phyloP scores from a whole-genome alignment of 2,888 invertebrate genomes.

The Fragum whitleyi region DNA sequence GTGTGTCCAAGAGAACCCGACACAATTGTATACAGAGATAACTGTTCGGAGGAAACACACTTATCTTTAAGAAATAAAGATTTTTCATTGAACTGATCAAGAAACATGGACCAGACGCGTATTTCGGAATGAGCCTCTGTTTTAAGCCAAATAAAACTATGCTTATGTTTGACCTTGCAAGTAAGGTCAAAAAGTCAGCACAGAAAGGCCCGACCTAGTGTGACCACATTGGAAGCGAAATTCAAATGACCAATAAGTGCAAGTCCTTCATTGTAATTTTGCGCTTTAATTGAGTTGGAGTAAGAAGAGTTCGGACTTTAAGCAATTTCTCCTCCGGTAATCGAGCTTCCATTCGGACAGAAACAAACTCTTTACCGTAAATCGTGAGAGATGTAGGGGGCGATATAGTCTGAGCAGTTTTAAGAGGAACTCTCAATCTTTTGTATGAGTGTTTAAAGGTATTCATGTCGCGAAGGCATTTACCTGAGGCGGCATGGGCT shows the following conservation, averaged over 20 bases:
- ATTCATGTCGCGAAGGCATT: constrained; percentile 7
- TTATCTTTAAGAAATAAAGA: constrained; percentile 30
- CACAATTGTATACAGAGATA: constrained; percentile 35
- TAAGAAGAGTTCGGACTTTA: constrained; percentile 19
- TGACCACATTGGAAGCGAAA: constrained; percentile 38
- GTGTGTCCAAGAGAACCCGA: constrained; percentile 11
- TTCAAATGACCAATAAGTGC: constrained; percentile 40
- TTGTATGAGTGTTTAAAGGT: constrained; percentile 18
- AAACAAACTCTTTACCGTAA: constrained; percentile 32
- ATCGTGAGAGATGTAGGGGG: constrained; percentile 35
- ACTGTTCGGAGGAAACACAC: not conserved
- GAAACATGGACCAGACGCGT: constrained; percentile 31
- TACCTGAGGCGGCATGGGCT: constrained; percentile 3
- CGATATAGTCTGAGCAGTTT: constrained; percentile 27
- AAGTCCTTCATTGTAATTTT: constrained; percentile 34
- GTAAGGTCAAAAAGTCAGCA: constrained; percentile 36
- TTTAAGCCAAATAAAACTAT: not conserved
- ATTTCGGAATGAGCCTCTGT: constrained; percentile 27
- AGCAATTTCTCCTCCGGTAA: constrained; percentile 46
- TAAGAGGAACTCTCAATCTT: constrained; percentile 31
- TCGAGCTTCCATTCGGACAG: constrained; percentile 37
- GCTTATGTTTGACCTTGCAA: not conserved
- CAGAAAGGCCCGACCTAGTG: constrained; percentile 39
- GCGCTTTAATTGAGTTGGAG: not conserved
- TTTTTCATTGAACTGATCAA: constrained; percentile 33